phyloP scores from a whole-genome alignment of 2,888 invertebrate species.

The Cabera pusaria region DNA sequence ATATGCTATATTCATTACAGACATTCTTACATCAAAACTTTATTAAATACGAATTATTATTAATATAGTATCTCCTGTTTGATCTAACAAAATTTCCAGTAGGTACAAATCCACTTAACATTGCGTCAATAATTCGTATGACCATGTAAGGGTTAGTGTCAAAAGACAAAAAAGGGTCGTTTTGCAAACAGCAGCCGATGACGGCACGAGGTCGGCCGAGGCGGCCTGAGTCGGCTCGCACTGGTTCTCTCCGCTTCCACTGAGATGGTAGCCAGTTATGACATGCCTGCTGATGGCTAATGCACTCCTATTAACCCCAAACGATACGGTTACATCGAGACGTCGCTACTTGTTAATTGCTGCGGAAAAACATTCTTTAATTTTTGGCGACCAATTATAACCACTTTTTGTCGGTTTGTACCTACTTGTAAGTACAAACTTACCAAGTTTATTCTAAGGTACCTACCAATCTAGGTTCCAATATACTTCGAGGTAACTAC shows the following conservation, averaged over 20 bases:
- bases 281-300: conserved; percentile 38
- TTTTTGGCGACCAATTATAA: conserved; percentile 15
- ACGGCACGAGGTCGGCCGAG: conserved; percentile 22
- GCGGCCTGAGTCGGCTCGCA: conserved; percentile 35
- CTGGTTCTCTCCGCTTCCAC: conserved; percentile 35
- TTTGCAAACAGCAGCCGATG: conserved; percentile 35
- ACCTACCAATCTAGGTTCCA: too few relatives aligned
- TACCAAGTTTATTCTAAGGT: too few relatives aligned
- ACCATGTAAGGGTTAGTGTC: conserved; percentile 48
- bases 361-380: conserved; percentile 15
- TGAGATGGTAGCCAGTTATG: conserved; percentile 27
- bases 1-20: too few relatives aligned
- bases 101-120: background rate
- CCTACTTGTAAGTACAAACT: background rate
- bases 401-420: conserved; percentile 8
- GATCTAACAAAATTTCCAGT: background rate
- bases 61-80: too few relatives aligned
- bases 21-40: too few relatives aligned
- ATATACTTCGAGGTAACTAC: too few relatives aligned
- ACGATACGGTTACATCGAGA: conserved; percentile 15
- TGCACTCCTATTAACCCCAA: conserved; percentile 56
- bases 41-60: too few relatives aligned
- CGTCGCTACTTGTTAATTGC: conserved; percentile 18
- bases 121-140: conserved; percentile 47
- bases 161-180: conserved; percentile 51